Conservation (phyloP, 2,888 invertebrate genomes). For the Drosophila parthenogenetica region DNA sequence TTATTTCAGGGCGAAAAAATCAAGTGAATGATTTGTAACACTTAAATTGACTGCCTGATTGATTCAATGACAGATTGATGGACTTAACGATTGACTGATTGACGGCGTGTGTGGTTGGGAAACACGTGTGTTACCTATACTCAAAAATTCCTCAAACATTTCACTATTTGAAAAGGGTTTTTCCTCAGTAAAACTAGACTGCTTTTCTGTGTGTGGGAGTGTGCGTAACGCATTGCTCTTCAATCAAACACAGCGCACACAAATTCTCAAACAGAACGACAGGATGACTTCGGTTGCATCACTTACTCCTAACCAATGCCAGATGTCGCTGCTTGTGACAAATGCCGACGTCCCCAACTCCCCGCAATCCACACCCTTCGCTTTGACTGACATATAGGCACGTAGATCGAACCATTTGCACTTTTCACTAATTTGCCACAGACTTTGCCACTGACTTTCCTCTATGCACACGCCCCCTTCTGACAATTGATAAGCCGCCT, state of each 20-base stretch:
- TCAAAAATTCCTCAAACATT: constrained; percentile 48
- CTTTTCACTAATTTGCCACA: constrained; percentile 57
- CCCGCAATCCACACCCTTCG: not conserved
- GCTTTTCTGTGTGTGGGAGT: not conserved
- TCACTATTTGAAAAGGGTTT: constrained; percentile 23
- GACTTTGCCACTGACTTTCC: constrained; percentile 17
- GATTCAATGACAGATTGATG: constrained; percentile 36
- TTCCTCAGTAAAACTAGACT: constrained; percentile 11
- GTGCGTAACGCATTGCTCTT: constrained; percentile 60
- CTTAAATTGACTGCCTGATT: constrained; percentile 30
- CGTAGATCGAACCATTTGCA: constrained; percentile 16
- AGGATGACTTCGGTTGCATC: constrained; percentile 48
- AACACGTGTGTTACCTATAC: constrained; percentile 23
- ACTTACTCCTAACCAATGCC: constrained; percentile 38
- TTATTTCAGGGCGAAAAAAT: constrained; percentile 27
- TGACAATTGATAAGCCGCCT: constrained; percentile 50
- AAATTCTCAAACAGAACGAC: constrained; percentile 62
- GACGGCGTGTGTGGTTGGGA: constrained; percentile 28
- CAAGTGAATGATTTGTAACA: constrained; percentile 51
- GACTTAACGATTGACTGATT: constrained; percentile 39
- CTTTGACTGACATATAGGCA: constrained; percentile 2
- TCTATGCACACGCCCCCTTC: constrained; percentile 23
- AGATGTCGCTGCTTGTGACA: constrained; percentile 69
- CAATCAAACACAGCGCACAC: constrained; percentile 69
- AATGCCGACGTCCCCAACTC: constrained; percentile 46